phyloP scores from a whole-genome alignment of 2,113 vertebrate species.

The Apteryx mantelli region DNA sequence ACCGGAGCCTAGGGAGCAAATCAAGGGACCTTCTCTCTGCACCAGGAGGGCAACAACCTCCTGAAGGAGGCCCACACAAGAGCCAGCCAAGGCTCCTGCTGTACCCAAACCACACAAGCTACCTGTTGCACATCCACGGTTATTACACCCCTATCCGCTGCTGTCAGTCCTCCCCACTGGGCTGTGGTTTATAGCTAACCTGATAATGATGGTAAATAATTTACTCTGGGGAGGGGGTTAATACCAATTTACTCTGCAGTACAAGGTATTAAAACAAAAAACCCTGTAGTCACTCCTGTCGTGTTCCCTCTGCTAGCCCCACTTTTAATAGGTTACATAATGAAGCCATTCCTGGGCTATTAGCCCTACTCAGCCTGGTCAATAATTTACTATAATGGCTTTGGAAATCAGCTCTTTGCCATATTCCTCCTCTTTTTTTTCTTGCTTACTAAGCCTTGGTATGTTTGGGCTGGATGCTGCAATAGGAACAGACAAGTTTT shows the following conservation, averaged over 20 bases:
- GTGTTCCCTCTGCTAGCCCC: constrained; percentile 35
- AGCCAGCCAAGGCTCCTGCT: background rate
- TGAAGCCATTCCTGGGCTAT: constrained; percentile 62
- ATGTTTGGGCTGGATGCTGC: background rate
- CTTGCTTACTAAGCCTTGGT: constrained; percentile 1
- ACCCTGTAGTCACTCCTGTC: constrained; percentile 51
- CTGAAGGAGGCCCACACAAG: background rate
- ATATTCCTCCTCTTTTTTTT: background rate
- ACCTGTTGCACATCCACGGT: rapidly evolving
- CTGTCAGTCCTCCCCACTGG: background rate
- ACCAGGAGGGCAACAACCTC: background rate
- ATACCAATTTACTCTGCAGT: constrained; percentile 40
- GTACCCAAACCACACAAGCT: background rate
- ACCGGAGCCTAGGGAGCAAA: no score
- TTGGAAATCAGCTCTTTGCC: constrained; percentile 35
- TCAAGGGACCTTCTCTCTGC: background rate
- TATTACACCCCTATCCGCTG: background rate
- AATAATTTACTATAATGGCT: constrained; percentile 66
- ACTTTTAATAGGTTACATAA: constrained; percentile 74
- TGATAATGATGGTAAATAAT: constrained; percentile 50
- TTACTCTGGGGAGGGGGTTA: constrained; percentile 58
- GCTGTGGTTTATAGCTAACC: constrained; percentile 12
- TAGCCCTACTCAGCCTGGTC: constrained; percentile 61
- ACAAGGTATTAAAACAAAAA: constrained; percentile 57
- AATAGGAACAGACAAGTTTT: background rate